phyloP scores from a whole-genome alignment of 2,113 vertebrate species.

The Felis catus region DNA sequence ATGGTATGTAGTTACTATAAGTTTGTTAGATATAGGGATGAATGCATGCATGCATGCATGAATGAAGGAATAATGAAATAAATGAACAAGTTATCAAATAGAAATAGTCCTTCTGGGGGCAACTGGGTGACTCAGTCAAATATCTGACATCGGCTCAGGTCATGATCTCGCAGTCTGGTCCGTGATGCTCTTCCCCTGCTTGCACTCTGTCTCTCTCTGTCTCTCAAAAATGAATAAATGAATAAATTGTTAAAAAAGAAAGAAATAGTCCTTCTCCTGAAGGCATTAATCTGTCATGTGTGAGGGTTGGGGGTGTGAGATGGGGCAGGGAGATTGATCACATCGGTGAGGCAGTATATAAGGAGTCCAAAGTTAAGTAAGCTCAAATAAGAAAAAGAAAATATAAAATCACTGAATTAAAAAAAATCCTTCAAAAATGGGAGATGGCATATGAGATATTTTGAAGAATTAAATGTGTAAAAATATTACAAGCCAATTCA shows the following conservation, averaged over 20 bases:
- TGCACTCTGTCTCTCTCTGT: too few species aligned
- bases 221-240: background rate
- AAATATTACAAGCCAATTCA: background rate
- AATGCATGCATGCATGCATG: background rate
- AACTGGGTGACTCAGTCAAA: too few species aligned
- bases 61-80: background rate
- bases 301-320: background rate
- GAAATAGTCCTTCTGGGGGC: background rate
- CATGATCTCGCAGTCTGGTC: too few species aligned
- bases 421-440: background rate
- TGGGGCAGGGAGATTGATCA: background rate
- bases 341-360: background rate
- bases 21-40: background rate
- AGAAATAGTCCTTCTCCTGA: background rate
- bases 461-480: conserved; percentile 9
- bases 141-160: too few species aligned
- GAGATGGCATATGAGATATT: background rate
- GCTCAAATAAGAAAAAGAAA: background rate
- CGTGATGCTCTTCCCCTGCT: too few species aligned
- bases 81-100: background rate
- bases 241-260: background rate
- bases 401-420: background rate
- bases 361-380: background rate
- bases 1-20: background rate
- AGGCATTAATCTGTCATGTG: background rate